Percentiles rank a stretch among this genome's conserved stretches.
Evolutionary conservation across 2,888 invertebrate species (phyloP).

Genomic region (Polia nebulosa): DNA sequence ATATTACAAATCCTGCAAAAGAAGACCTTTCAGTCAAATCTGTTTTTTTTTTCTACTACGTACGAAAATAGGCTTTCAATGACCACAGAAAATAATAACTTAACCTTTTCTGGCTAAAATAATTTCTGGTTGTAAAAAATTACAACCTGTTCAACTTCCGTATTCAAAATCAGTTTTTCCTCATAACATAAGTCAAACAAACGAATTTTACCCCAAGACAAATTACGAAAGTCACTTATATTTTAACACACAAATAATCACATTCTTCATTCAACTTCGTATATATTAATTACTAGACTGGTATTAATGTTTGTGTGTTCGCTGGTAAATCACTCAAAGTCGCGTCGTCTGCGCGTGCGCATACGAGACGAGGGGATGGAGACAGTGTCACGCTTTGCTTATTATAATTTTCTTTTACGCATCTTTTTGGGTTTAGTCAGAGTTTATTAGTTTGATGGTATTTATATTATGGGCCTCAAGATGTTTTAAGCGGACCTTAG

Average conservation of each 20-base stretch:
- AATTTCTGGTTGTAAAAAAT: no score
- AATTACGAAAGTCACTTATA: conserved; percentile 35
- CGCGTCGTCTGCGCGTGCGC: conserved; percentile 47
- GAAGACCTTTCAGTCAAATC: no score
- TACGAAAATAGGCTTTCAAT: no score
- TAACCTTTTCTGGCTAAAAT: no score
- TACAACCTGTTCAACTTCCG: no score
- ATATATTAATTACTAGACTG: conserved; percentile 72
- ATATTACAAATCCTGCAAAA: no score
- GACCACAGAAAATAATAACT: no score
- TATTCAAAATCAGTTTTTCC: neutral
- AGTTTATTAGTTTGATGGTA: conserved; percentile 41
- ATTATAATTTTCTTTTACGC: conserved; percentile 51
- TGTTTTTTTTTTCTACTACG: no score
- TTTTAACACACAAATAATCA: conserved; percentile 49
- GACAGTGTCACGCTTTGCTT: conserved; percentile 46
- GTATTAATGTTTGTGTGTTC: conserved; percentile 66
- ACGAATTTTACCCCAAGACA: conserved; percentile 31
- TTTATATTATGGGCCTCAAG: neutral
- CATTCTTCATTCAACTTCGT: conserved; percentile 54
- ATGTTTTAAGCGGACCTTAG: neutral
- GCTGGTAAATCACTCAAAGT: conserved; percentile 71
- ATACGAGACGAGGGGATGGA: conserved; percentile 35
- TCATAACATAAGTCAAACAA: neutral
- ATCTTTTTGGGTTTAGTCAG: conserved; percentile 53